A percentile compares a stretch with the other conserved stretches of the same genome.
phyloP scores from a whole-genome alignment of 1,140 invertebrate genomes.

The Aphaenogaster floridana region DNA sequence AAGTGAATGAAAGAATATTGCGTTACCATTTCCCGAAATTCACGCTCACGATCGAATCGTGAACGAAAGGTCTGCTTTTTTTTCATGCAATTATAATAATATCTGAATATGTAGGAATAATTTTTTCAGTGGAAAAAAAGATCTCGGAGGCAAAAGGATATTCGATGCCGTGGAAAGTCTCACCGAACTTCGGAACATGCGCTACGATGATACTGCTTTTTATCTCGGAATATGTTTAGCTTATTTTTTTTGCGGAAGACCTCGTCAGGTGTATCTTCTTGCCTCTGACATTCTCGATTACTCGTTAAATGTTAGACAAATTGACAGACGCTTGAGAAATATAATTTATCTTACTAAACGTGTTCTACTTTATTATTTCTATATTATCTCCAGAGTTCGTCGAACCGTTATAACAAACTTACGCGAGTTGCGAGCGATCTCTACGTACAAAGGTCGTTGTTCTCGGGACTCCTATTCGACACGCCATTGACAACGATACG shows the following conservation, averaged over 20 bases:
- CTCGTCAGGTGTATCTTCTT: background rate
- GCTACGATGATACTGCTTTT: background rate
- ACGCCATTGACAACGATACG: background rate
- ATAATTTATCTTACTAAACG: constrained; percentile 61
- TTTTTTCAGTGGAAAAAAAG: background rate
- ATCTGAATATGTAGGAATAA: constrained; percentile 2
- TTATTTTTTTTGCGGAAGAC: background rate
- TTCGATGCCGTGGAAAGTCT: background rate
- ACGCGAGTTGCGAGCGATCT: background rate
- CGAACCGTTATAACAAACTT: background rate
- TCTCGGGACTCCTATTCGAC: background rate
- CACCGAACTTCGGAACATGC: background rate
- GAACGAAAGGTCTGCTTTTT: background rate
- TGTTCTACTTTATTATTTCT: constrained; percentile 25
- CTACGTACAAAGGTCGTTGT: constrained; percentile 5
- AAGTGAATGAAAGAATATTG: background rate
- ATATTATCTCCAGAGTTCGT: background rate
- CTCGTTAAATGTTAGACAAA: constrained; percentile 44
- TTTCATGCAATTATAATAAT: background rate
- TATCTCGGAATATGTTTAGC: background rate
- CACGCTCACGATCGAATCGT: background rate
- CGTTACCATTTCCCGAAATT: background rate
- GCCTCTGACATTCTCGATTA: constrained; percentile 39
- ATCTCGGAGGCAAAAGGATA: constrained; percentile 26
- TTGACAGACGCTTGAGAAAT: constrained; percentile 54